A percentile compares a stretch with the other conserved stretches of the same genome.
These are phyloP conservation scores for Poeciliopsis turneri DNA, from an alignment of 2,797 vertebrate genomes.

Conservation along the genomic window DNA sequence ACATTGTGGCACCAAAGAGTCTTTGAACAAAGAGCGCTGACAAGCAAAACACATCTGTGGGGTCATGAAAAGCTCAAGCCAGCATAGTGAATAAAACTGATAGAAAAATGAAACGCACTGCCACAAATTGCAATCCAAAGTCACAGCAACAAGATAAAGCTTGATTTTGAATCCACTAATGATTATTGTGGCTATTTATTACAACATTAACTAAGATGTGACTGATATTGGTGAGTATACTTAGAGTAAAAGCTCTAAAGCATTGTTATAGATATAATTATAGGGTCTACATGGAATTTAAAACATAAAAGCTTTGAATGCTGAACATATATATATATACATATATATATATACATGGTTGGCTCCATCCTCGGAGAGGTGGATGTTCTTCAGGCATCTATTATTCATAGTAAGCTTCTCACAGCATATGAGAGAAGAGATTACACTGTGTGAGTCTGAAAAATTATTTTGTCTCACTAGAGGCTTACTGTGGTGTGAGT, in stretches of 20 bases:
- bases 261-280: background rate
- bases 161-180: background rate
- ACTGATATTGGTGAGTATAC: background rate
- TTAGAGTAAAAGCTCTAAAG: too few relatives aligned
- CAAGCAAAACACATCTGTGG: background rate
- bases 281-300: background rate
- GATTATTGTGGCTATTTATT: background rate
- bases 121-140: background rate
- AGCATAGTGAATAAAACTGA: background rate
- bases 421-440: constrained; percentile 20
- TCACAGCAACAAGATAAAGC: background rate
- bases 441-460: constrained; percentile 21
- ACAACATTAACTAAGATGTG: background rate
- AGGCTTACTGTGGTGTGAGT: constrained; percentile 9
- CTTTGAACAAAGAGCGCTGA: background rate
- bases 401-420: constrained; percentile 27
- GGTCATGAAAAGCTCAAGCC: background rate
- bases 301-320: background rate
- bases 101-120: background rate
- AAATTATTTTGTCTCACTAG: constrained; percentile 11
- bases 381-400: constrained; percentile 23
- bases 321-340: background rate
- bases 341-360: background rate
- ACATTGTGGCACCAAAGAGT: background rate
- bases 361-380: constrained; percentile 16